Evolutionary conservation across 2,113 vertebrate species (phyloP), one percentile per base, ranked within the genome.

Genomic region (Cyanistes caeruleus): DNA sequence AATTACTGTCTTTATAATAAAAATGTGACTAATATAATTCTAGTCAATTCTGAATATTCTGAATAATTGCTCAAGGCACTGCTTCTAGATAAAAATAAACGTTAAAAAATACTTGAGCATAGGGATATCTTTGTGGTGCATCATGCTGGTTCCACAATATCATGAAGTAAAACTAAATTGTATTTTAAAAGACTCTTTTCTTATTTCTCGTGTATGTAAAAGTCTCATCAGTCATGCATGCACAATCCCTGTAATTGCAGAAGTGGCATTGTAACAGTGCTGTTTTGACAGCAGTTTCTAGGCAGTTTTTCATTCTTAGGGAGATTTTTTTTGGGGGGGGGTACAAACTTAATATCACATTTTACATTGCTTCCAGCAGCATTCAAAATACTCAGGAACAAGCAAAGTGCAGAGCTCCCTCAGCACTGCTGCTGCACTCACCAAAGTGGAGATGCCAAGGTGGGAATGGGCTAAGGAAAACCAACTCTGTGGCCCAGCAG

Each of bases 81-180:
- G 1, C 69, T 93, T 56, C 68, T 60, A 72, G 90, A 75, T 84
- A 77, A 95, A 95, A 96, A 95, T 86, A 88, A 92, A 89, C 64
- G 84, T 79, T 96, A 89, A 87, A 89, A 92, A 65, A 55, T 74
- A 19, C 56, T 89, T 79, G 43, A 89, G 58, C 65, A n/a, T 5
- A 20, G 75, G 44, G 59, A 67, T 59, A 73, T 67, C 63, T 93
- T 75, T n/a, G 33, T 52, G 90, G 89, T 90, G 81, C 92, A 93
- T 95, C 89, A 48, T 41, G 53, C 43, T 56, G 59, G 59, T 90
- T 83, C 78, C 76, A 77, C 82, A 60, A 70, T 86, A 90, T 90
- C 80, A 83, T 41, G 58, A 86, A 90, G 63, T 59, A 67, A 94
- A 90, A 75, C 79, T 53, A 59, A 96, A 93, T 52, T 63, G 51